Evolutionary conservation across 2,888 invertebrate genomes (phyloP).

Genomic region (Monoplex corrugatus): DNA sequence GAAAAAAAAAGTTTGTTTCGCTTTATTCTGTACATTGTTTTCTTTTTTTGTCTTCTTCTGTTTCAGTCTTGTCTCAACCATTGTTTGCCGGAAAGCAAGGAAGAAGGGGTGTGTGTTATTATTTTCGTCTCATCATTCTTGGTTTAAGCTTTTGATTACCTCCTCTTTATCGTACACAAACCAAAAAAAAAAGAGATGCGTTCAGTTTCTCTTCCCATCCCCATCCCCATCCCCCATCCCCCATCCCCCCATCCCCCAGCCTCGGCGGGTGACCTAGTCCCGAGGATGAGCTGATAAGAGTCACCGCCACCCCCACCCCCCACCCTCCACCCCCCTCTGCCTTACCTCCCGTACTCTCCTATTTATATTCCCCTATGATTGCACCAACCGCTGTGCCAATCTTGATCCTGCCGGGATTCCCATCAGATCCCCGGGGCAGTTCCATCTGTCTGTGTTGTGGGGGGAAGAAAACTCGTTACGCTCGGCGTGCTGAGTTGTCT

Average conservation of each 20-base stretch:
- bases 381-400: neutral
- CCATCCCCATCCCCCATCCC: neutral
- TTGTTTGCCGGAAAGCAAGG: too few relatives aligned
- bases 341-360: too few relatives aligned
- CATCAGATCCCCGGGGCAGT: neutral
- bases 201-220: neutral
- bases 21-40: neutral
- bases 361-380: neutral
- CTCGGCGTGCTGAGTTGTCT: too few relatives aligned
- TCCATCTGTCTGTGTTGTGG: neutral
- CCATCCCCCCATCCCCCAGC: neutral
- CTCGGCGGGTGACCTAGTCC: neutral
- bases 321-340: neutral
- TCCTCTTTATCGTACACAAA: neutral
- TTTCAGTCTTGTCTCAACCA: too few relatives aligned
- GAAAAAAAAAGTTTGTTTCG: too few relatives aligned
- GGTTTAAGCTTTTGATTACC: neutral
- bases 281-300: too few relatives aligned
- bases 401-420: neutral
- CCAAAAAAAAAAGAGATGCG: neutral
- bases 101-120: too few relatives aligned
- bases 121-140: neutral
- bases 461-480: too few relatives aligned
- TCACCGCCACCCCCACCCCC: too few relatives aligned
- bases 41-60: neutral